phyloP scores from a whole-genome alignment of 2,888 invertebrate species.

The Caenorhabditis parvicauda region DNA sequence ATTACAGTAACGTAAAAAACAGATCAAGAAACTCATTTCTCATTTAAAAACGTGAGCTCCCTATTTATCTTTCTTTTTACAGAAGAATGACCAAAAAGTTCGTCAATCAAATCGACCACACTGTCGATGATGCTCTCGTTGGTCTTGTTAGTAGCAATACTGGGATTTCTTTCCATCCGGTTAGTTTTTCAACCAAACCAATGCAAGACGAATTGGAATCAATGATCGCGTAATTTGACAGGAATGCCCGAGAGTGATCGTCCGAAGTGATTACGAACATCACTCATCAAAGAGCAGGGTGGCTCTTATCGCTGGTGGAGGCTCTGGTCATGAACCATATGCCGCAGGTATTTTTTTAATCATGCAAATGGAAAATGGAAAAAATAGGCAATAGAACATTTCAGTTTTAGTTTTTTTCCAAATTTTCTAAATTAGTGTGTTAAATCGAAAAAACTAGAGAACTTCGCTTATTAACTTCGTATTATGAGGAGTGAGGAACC shows the following conservation, averaged over 20 bases:
- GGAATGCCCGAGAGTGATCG: slow-evolving; percentile 23
- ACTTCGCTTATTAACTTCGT: too few species aligned
- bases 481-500: too few species aligned
- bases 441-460: too few species aligned
- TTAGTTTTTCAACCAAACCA: slow-evolving; percentile 10
- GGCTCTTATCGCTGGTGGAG: slow-evolving; percentile 71
- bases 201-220: too few species aligned
- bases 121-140: slow-evolving; percentile 42
- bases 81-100: slow-evolving; percentile 47
- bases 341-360: slow-evolving; percentile 57
- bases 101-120: slow-evolving; percentile 37
- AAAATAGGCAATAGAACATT: too few species aligned
- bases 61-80: too few species aligned
- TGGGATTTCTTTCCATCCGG: slow-evolving; percentile 27
- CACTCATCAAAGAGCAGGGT: slow-evolving; percentile 14
- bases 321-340: slow-evolving; percentile 80
- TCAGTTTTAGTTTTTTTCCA: too few species aligned
- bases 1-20: too few species aligned
- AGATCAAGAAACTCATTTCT: too few species aligned
- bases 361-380: too few species aligned
- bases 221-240: not conserved
- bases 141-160: slow-evolving; percentile 39
- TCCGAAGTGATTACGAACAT: slow-evolving; percentile 5
- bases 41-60: too few species aligned
- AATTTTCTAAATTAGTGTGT: too few species aligned